Conservation (phyloP, 2,113 vertebrate genomes). For the Pollachius pollachius region DNA sequence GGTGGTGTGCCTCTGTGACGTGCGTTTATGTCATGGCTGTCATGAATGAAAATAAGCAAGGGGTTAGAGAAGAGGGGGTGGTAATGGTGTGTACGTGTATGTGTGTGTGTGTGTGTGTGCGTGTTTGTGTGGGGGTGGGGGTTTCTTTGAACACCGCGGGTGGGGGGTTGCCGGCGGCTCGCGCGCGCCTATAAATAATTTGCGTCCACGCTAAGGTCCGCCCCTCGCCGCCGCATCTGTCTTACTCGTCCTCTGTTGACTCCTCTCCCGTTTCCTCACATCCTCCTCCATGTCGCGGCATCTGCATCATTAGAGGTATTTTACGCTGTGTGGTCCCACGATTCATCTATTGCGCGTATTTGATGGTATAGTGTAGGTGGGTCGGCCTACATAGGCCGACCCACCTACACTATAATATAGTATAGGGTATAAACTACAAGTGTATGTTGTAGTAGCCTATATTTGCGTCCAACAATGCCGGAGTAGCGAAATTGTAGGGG, state of each 20-base stretch:
- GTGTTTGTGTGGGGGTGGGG: conserved; percentile 23
- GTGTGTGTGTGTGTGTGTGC: conserved; percentile 4
- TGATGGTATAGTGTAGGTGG: too few relatives aligned
- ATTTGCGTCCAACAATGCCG: too few relatives aligned
- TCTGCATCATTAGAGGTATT: too few relatives aligned
- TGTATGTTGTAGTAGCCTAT: too few relatives aligned
- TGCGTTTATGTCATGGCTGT: conserved; percentile 60
- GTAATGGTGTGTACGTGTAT: conserved; percentile 23
- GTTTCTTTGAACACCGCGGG: conserved; percentile 46
- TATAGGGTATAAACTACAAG: too few relatives aligned
- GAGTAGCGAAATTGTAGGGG: too few relatives aligned
- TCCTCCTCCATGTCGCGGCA: too few relatives aligned
- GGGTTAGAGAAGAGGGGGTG: conserved; percentile 10
- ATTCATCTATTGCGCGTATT: too few relatives aligned
- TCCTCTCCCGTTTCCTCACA: not conserved
- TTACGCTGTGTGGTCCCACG: too few relatives aligned
- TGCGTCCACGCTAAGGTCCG: conserved; percentile 31
- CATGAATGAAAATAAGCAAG: conserved; percentile 75
- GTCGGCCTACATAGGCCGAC: too few relatives aligned
- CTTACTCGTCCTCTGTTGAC: not conserved
- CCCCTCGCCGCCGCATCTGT: not conserved
- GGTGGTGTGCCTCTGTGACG: conserved; percentile 47
- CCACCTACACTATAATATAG: too few relatives aligned
- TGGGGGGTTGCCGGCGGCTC: conserved; percentile 33
- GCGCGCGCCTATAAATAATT: conserved; percentile 56